phyloP scores from a whole-genome alignment of 2,888 invertebrate species.

The Drosophila recens region DNA sequence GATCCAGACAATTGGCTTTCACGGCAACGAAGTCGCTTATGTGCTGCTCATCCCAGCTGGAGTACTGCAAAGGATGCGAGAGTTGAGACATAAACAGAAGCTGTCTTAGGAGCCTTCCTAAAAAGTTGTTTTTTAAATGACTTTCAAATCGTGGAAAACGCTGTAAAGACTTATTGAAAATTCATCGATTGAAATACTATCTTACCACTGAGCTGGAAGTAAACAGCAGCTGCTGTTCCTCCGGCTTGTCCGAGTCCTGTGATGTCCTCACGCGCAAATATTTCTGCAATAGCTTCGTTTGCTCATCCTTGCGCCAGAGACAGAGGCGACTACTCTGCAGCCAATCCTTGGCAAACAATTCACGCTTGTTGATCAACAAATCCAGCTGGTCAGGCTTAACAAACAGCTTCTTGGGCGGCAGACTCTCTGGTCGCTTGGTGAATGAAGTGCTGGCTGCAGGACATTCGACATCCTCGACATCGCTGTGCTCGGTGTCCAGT shows the following conservation, averaged over 20 bases:
- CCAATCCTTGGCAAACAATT: conserved; percentile 79
- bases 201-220: conserved; percentile 85
- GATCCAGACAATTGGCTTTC: conserved; percentile 82
- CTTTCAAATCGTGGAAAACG: too few species aligned
- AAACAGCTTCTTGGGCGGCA: conserved; percentile 81
- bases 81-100: background rate
- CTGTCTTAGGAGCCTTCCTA: background rate
- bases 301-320: conserved; percentile 84
- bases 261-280: conserved; percentile 83
- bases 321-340: conserved; percentile 82
- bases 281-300: conserved; percentile 83
- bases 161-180: too few species aligned
- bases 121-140: too few species aligned
- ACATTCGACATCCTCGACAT: conserved; percentile 67
- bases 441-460: conserved; percentile 56
- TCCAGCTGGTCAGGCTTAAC: conserved; percentile 65
- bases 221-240: conserved; percentile 82
- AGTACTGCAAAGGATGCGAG: conserved; percentile 77
- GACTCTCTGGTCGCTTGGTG: conserved; percentile 61
- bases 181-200: background rate
- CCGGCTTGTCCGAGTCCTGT: conserved; percentile 47
- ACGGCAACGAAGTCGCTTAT: conserved; percentile 83
- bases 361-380: conserved; percentile 82
- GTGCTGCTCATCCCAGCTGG: conserved; percentile 85
- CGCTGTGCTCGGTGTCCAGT: conserved; percentile 67